Evolutionary conservation across 1,140 invertebrate genomes (phyloP).

Genomic region (Mylabris phalerata): DNA sequence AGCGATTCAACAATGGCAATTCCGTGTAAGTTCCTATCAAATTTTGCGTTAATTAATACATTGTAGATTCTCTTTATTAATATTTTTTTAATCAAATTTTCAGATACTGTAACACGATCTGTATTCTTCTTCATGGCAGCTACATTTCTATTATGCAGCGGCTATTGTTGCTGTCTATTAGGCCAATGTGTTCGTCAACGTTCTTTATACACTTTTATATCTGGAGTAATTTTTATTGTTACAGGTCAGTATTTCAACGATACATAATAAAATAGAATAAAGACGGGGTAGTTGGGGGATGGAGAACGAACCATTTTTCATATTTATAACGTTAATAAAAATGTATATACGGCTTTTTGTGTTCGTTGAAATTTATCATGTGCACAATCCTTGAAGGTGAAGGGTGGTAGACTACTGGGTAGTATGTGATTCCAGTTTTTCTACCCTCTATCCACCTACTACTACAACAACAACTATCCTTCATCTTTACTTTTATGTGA

Average conservation of each 20-base stretch:
- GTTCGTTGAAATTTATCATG: no score
- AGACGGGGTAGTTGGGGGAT: no score
- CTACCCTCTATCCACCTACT: no score
- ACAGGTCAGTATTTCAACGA: conserved; percentile 48
- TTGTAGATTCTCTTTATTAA: not conserved
- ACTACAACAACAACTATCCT: no score
- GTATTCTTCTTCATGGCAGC: conserved; percentile 61
- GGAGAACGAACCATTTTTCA: no score
- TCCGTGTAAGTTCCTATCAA: conserved; percentile 65
- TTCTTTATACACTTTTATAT: conserved; percentile 60
- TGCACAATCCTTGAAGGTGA: no score
- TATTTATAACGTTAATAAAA: no score
- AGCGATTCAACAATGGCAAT: conserved; percentile 83
- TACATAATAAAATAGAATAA: no score
- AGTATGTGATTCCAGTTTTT: no score
- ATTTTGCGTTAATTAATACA: not conserved
- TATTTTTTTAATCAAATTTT: conserved; percentile 29
- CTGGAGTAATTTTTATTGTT: conserved; percentile 64
- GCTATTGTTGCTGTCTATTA: conserved; percentile 57
- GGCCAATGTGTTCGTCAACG: conserved; percentile 56
- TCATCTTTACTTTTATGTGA: no score
- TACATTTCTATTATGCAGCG: conserved; percentile 54
- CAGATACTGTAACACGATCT: conserved; percentile 66
- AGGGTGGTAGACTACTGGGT: no score
- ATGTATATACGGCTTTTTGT: no score